Percentiles rank a stretch among this genome's conserved stretches.
Evolutionary conservation across 1,140 invertebrate species (phyloP).

Genomic region (Pseudachorutes palmiensis): DNA sequence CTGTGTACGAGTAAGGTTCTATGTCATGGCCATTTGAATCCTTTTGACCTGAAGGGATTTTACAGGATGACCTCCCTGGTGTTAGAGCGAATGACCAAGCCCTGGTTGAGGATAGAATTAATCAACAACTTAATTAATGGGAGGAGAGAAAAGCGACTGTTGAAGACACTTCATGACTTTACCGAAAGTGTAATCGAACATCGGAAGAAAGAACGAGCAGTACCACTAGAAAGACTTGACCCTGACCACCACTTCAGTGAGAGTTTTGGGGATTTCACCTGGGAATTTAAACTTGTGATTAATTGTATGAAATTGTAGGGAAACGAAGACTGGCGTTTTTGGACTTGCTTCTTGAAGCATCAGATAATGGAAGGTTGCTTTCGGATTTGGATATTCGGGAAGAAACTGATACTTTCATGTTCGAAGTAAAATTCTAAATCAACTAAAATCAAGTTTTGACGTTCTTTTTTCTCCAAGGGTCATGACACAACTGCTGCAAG

Average conservation of each 20-base stretch:
- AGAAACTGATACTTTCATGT: constrained; percentile 65
- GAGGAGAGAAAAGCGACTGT: constrained; percentile 29
- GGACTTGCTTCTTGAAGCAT: constrained; percentile 60
- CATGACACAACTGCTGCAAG: constrained; percentile 46
- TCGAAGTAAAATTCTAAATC: constrained; percentile 57
- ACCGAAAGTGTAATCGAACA: constrained; percentile 21
- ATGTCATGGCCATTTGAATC: constrained; percentile 5
- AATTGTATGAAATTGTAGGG: neutral
- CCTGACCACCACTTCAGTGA: neutral
- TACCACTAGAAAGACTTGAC: too few relatives aligned
- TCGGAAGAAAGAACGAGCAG: neutral
- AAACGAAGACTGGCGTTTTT: constrained; percentile 59
- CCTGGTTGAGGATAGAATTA: constrained; percentile 46
- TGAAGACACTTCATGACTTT: constrained; percentile 21
- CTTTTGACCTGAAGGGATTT: constrained; percentile 11
- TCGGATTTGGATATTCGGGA: constrained; percentile 60
- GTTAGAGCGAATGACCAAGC: constrained; percentile 43
- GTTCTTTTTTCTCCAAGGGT: constrained; percentile 33
- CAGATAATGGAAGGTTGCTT: constrained; percentile 48
- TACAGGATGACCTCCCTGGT: constrained; percentile 32
- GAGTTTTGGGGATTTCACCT: neutral
- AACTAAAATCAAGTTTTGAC: neutral
- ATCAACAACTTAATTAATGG: constrained; percentile 43
- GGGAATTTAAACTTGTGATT: neutral
- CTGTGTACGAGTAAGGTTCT: constrained; percentile 45